phyloP scores from a whole-genome alignment of 2,797 vertebrate genomes.

The Tiaroga cobitis region DNA sequence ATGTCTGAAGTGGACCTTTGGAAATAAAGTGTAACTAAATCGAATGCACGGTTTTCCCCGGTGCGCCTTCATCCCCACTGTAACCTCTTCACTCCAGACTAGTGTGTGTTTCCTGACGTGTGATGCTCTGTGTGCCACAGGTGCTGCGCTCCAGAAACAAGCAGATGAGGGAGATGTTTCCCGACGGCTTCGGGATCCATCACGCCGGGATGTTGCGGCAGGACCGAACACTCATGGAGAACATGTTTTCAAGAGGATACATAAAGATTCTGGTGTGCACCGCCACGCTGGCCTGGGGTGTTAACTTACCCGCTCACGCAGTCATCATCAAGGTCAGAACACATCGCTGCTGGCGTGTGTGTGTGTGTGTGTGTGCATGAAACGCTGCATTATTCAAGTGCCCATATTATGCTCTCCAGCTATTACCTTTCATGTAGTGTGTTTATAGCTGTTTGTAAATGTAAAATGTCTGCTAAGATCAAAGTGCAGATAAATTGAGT shows the following conservation, averaged over 20 bases:
- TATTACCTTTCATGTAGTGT: neutral
- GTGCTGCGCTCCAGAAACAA: slow-evolving; percentile 96
- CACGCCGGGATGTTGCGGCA: slow-evolving; percentile 95
- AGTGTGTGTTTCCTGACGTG: neutral
- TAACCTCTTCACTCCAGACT: neutral
- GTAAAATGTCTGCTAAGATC: neutral
- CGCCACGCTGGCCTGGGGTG: slow-evolving; percentile 97
- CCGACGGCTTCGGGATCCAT: slow-evolving; percentile 96
- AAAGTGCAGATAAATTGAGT: neutral
- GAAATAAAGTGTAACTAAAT: neutral
- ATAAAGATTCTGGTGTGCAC: slow-evolving; percentile 95
- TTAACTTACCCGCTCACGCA: slow-evolving; percentile 97
- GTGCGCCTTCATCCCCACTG: neutral
- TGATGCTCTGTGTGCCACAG: slow-evolving; percentile 71
- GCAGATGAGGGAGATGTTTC: slow-evolving; percentile 95
- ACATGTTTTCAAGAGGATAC: slow-evolving; percentile 91
- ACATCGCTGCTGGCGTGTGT: neutral
- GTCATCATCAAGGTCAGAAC: slow-evolving; percentile 95
- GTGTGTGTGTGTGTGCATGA: neutral
- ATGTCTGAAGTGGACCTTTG: too few species aligned
- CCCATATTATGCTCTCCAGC: neutral
- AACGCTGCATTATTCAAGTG: neutral
- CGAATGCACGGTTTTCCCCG: neutral
- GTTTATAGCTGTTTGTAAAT: neutral
- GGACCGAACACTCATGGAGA: slow-evolving; percentile 93